Evolutionary conservation across 2,888 invertebrate genomes (phyloP).

Genomic region (Eumacrocentrus americanus): DNA sequence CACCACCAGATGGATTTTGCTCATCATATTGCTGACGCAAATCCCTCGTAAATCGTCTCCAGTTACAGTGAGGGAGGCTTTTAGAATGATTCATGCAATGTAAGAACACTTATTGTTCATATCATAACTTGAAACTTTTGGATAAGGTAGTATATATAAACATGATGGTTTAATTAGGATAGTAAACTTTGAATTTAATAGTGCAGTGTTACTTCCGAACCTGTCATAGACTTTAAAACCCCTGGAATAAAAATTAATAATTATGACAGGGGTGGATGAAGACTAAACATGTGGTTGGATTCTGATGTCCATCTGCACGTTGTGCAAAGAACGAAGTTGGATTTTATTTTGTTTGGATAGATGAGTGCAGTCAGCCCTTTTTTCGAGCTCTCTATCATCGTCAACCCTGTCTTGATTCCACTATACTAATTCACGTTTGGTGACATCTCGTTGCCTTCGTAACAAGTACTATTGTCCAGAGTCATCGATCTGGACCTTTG

Average conservation of each 20-base stretch:
- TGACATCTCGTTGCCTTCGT: conserved; percentile 58
- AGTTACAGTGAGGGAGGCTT: conserved; percentile 42
- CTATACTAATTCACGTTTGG: conserved; percentile 57
- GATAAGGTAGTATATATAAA: no score
- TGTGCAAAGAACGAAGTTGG: conserved; percentile 1
- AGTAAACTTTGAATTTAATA: no score
- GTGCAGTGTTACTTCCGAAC: no score
- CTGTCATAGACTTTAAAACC: no score
- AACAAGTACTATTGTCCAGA: conserved; percentile 58
- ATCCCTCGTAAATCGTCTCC: conserved; percentile 49
- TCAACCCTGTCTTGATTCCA: conserved; percentile 20
- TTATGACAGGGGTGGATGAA: no score
- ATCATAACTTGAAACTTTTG: no score
- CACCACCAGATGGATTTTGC: conserved; percentile 41
- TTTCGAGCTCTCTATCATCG: conserved; percentile 36
- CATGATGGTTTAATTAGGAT: no score
- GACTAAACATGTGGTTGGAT: conserved; percentile 29
- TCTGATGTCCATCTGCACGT: conserved; percentile 47
- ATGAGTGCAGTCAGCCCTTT: conserved; percentile 33
- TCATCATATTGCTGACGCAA: conserved; percentile 45
- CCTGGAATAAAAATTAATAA: no score
- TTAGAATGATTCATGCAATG: conserved; percentile 45
- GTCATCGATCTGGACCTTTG: conserved; percentile 47
- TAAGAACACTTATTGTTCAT: no score
- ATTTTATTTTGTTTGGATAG: conserved; percentile 17